phyloP scores from a whole-genome alignment of 1,140 invertebrate genomes.

The Aporrectodea caliginosa region DNA sequence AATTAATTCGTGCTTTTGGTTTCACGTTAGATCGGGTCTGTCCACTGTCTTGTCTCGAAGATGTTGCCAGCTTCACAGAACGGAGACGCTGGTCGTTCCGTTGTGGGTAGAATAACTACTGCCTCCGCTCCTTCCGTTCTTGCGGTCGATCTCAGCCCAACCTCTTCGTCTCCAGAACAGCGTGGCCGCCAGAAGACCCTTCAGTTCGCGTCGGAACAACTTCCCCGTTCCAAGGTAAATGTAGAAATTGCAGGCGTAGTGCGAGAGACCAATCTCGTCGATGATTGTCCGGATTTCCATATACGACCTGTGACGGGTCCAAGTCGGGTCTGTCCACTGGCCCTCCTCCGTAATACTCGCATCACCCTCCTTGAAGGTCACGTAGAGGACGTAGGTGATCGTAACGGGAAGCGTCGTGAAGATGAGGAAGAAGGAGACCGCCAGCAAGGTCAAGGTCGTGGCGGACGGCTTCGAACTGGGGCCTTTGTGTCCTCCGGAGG shows the following conservation, averaged over 20 bases:
- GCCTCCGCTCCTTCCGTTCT: no score
- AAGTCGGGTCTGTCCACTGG: slow-evolving; percentile 37
- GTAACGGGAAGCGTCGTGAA: slow-evolving; percentile 49
- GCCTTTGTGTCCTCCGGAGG: slow-evolving; percentile 7
- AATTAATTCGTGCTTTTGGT: no score
- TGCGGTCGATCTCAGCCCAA: no score
- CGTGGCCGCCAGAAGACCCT: no score
- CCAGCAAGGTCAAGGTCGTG: slow-evolving; percentile 48
- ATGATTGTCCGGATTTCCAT: slow-evolving; percentile 43
- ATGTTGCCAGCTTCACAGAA: no score
- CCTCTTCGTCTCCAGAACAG: no score
- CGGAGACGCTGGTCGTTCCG: no score
- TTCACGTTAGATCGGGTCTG: no score
- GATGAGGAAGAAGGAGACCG: slow-evolving; percentile 52
- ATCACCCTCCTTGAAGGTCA: slow-evolving; percentile 36
- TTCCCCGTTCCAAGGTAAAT: slow-evolving; percentile 51
- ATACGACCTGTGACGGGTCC: slow-evolving; percentile 46
- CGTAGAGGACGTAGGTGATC: slow-evolving; percentile 45
- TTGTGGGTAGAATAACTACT: no score
- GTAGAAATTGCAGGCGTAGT: slow-evolving; percentile 52
- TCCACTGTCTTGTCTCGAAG: no score
- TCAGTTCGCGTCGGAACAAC: slow-evolving; percentile 44
- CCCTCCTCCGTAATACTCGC: slow-evolving; percentile 25
- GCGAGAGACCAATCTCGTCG: slow-evolving; percentile 48
- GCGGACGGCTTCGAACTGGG: slow-evolving; percentile 34